Evolutionary conservation across 37 sponge, comb jelly and placozoan species (phyloP).

Genomic region (Cliona cf. orientalis): DNA sequence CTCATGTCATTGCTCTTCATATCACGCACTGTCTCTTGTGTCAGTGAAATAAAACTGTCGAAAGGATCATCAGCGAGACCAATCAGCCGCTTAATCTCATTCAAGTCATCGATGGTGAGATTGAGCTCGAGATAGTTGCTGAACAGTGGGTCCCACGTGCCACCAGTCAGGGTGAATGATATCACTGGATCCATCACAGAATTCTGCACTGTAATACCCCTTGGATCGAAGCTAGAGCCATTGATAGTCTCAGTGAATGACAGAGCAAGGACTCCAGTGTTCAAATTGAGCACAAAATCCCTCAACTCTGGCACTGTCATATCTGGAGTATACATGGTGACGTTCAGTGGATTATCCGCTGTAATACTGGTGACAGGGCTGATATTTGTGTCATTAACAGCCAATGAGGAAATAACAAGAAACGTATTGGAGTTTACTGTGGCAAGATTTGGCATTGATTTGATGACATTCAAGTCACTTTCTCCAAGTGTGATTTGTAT

Average conservation of each 20-base stretch:
- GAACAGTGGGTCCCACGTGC: slow-evolving; percentile 48
- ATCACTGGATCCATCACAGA: not conserved
- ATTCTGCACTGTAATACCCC: slow-evolving; percentile 49
- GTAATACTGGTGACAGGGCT: slow-evolving; percentile 27
- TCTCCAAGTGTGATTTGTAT: slow-evolving; percentile 51
- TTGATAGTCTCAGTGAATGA: slow-evolving; percentile 80
- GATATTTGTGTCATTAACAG: slow-evolving; percentile 60
- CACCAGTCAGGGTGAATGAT: slow-evolving; percentile 62
- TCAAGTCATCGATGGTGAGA: slow-evolving; percentile 71
- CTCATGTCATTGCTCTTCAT: slow-evolving; percentile 57
- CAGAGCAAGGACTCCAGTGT: slow-evolving; percentile 55
- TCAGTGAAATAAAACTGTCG: slow-evolving; percentile 55
- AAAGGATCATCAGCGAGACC: slow-evolving; percentile 63
- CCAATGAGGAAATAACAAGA: slow-evolving; percentile 34
- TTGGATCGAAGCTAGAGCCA: slow-evolving; percentile 73
- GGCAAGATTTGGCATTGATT: slow-evolving; percentile 64
- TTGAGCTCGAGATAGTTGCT: slow-evolving; percentile 28
- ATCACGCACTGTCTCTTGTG: slow-evolving; percentile 51
- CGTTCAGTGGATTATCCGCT: not conserved
- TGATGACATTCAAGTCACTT: slow-evolving; percentile 71
- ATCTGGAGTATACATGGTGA: slow-evolving; percentile 54
- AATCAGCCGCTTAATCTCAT: slow-evolving; percentile 73
- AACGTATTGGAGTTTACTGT: slow-evolving; percentile 20
- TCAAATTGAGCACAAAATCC: slow-evolving; percentile 65
- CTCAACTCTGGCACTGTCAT: slow-evolving; percentile 46